These are phyloP conservation scores for Macrochelys suwanniensis DNA, from an alignment of 2,797 vertebrate genomes.

Conservation along the genomic window DNA sequence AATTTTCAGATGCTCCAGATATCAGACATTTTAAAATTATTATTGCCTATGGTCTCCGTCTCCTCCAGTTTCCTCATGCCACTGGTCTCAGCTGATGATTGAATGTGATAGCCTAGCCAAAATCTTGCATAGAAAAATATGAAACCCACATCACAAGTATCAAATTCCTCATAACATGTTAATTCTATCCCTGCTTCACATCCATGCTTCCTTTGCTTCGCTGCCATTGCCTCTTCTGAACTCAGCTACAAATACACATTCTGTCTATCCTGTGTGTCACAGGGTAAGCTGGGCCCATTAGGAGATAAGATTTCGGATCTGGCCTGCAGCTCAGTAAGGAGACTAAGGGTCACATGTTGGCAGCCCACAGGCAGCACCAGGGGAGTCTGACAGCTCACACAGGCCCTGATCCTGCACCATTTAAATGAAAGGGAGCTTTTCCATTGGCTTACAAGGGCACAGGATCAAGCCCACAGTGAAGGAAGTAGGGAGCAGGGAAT, in stretches of 20 bases:
- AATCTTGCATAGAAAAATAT: background rate
- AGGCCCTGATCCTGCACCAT: slow-evolving; percentile 4
- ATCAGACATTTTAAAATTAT: background rate
- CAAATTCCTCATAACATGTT: background rate
- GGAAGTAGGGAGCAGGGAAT: background rate
- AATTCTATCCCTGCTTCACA: background rate
- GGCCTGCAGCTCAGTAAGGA: no score
- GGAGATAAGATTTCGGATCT: background rate
- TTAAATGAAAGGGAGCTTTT: background rate
- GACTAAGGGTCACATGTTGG: background rate
- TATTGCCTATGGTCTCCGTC: background rate
- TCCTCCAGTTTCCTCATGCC: background rate
- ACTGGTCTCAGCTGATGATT: background rate
- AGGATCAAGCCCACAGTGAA: background rate
- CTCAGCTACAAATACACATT: background rate
- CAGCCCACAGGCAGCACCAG: background rate
- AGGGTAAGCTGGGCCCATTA: background rate
- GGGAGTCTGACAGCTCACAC: background rate
- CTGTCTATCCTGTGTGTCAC: background rate
- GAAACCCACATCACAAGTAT: background rate
- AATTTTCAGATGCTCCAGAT: background rate
- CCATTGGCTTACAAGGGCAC: background rate
- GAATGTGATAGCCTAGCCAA: background rate
- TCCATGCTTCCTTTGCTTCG: background rate
- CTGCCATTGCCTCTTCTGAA: background rate